A percentile compares a stretch with the other conserved stretches of the same genome.
Conservation (phyloP, 2,113 vertebrate genomes). For the Thryonomys swinderianus region DNA sequence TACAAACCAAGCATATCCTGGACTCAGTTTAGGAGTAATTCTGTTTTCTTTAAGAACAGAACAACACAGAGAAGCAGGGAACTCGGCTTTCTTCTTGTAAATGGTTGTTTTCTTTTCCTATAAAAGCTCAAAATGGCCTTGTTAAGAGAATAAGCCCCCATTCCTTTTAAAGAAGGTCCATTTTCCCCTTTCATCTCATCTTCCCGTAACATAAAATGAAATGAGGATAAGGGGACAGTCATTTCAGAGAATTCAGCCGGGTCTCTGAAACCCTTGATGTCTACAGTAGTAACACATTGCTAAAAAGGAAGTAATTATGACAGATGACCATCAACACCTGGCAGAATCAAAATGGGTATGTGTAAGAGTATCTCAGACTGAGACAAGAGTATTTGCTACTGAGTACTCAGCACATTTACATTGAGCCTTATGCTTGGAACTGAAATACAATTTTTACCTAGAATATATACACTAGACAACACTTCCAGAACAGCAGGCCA, state of each 20-base stretch:
- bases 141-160: background rate
- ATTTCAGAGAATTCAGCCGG: background rate
- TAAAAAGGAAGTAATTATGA: slow-evolving; percentile 22
- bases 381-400: slow-evolving; percentile 8
- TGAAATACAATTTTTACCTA: background rate
- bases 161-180: slow-evolving; percentile 6
- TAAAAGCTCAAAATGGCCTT: slow-evolving; percentile 44
- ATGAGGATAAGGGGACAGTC: background rate
- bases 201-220: slow-evolving; percentile 15
- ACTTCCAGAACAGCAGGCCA: slow-evolving; percentile 18
- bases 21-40: background rate
- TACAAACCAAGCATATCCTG: slow-evolving; percentile 10
- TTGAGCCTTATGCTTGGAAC: slow-evolving; percentile 13
- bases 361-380: background rate
- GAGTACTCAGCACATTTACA: slow-evolving; percentile 7
- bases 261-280: background rate
- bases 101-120: background rate
- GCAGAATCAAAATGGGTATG: slow-evolving; percentile 21
- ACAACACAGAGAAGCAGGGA: background rate
- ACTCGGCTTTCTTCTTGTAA: slow-evolving; percentile 58
- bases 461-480: background rate
- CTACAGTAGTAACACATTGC: background rate
- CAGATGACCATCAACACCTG: background rate
- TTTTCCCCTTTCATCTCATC: slow-evolving; percentile 1
- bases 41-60: slow-evolving; percentile 45